Conservation (phyloP, 2,113 vertebrate species). For the Pluvialis apricaria region DNA sequence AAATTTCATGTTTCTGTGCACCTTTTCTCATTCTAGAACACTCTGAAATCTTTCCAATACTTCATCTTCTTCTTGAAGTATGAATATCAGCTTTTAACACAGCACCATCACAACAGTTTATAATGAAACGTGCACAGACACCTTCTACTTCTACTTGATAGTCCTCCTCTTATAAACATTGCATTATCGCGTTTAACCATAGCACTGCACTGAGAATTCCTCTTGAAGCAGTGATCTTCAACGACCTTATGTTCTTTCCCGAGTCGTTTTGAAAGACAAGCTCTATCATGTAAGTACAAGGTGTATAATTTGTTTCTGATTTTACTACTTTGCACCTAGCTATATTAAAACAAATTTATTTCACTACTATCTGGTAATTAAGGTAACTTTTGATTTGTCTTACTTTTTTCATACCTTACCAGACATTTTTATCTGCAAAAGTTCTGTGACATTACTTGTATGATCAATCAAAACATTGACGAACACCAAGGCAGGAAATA, state of each 20-base stretch:
- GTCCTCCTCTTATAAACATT: neutral
- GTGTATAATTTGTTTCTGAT: neutral
- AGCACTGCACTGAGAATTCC: neutral
- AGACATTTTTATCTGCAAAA: neutral
- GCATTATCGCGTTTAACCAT: neutral
- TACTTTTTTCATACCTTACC: neutral
- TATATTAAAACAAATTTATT: neutral
- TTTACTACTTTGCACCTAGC: neutral
- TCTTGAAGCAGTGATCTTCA: neutral
- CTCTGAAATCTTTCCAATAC: neutral
- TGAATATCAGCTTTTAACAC: neutral
- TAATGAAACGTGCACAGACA: neutral
- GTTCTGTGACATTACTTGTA: neutral
- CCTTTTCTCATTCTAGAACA: neutral
- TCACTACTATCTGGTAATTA: neutral
- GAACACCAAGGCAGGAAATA: neutral
- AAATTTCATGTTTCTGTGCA: neutral
- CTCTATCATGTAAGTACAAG: neutral
- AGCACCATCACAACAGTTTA: neutral
- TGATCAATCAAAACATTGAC: neutral
- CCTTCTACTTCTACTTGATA: neutral
- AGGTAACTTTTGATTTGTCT: neutral
- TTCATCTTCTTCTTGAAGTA: neutral
- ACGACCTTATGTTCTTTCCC: neutral
- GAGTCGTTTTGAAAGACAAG: neutral